Evolutionary conservation across 2,888 invertebrate genomes (phyloP).

Genomic region (Scaeva pyrastri): DNA sequence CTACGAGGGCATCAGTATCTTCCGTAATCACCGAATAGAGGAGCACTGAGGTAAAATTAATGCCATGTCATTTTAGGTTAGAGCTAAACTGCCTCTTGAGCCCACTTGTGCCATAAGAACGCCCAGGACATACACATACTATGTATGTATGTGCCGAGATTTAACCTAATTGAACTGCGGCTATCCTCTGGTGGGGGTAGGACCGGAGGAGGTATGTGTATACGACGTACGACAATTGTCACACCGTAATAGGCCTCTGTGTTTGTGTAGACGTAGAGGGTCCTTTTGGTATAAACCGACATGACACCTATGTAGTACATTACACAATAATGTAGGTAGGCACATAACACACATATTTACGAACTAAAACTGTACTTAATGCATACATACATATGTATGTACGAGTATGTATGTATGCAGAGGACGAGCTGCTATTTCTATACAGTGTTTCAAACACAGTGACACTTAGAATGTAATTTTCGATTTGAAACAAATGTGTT

Average conservation of each 20-base stretch:
- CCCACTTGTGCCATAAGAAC: conserved; percentile 36
- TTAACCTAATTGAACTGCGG: conserved; percentile 63
- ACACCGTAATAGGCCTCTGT: conserved; percentile 4
- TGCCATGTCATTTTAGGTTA: conserved; percentile 48
- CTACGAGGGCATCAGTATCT: neutral
- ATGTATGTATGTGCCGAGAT: conserved; percentile 4
- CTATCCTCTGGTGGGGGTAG: conserved; percentile 16
- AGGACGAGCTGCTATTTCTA: neutral
- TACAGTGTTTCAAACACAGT: conserved; percentile 14
- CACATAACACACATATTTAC: conserved; percentile 1
- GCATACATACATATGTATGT: no score
- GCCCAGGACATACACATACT: conserved; percentile 15
- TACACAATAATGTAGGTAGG: neutral
- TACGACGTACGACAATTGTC: conserved; percentile 7
- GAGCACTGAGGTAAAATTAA: conserved; percentile 54
- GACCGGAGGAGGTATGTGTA: no score
- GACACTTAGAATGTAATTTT: conserved; percentile 47
- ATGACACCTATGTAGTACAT: neutral
- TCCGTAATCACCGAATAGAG: conserved; percentile 49
- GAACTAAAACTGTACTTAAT: conserved; percentile 19
- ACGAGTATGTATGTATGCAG: neutral
- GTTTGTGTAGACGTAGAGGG: conserved; percentile 8
- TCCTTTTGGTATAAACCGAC: conserved; percentile 3
- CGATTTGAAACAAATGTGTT: conserved; percentile 48
- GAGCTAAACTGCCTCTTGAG: conserved; percentile 47